A percentile compares a stretch with the other conserved stretches of the same genome.
These are phyloP conservation scores for Murina feae DNA, from an alignment of 2,113 vertebrate species.

Conservation along the genomic window DNA sequence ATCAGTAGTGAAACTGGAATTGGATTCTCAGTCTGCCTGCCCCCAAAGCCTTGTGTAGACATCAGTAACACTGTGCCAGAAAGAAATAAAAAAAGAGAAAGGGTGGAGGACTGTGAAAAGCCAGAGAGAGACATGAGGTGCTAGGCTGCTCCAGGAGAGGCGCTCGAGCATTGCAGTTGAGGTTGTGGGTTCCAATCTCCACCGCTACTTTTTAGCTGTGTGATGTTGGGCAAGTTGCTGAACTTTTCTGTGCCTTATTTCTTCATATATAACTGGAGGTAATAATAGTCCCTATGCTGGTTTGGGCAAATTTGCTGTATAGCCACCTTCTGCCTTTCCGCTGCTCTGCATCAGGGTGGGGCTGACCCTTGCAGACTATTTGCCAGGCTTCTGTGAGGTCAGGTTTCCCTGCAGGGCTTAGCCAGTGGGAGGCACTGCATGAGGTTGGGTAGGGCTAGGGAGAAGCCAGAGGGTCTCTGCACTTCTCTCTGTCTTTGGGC, in stretches of 20 bases:
- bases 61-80: neutral
- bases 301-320: neutral
- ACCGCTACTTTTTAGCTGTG: neutral
- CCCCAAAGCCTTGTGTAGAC: neutral
- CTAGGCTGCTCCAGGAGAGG: neutral
- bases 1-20: neutral
- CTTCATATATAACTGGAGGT: neutral
- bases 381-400: neutral
- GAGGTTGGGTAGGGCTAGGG: accelerated
- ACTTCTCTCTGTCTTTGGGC: neutral
- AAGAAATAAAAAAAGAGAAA: neutral
- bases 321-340: neutral
- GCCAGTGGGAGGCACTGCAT: neutral
- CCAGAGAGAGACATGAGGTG: neutral
- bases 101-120: neutral
- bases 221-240: neutral
- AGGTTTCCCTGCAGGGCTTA: neutral
- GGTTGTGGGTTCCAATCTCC: neutral
- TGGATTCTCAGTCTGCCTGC: neutral
- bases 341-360: neutral
- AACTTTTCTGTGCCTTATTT: neutral
- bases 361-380: neutral
- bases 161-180: neutral
- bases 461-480: neutral
- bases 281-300: neutral